Conservation (phyloP, 1,140 invertebrate genomes). For the Drosophila ogumai region DNA sequence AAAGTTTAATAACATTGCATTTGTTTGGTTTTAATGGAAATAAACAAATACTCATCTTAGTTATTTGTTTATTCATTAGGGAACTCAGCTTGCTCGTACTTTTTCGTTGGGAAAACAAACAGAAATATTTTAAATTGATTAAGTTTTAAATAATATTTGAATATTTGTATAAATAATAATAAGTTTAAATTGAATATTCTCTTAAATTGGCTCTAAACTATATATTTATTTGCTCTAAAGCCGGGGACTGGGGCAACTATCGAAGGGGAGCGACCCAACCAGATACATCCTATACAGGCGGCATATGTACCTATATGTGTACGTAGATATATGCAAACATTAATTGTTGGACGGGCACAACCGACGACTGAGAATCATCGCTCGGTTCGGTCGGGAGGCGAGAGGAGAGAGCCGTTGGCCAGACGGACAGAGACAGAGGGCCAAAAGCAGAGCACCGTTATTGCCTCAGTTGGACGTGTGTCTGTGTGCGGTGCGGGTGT, state of each 20-base stretch:
- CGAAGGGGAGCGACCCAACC: background rate
- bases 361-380: constrained; percentile 37
- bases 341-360: constrained; percentile 40
- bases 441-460: constrained; percentile 41
- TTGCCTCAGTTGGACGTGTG: constrained; percentile 48
- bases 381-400: constrained; percentile 27
- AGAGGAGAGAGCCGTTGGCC: constrained; percentile 6
- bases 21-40: constrained; percentile 5
- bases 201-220: background rate
- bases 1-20: constrained; percentile 2
- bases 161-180: background rate
- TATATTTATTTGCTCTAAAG: too few species aligned
- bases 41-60: background rate
- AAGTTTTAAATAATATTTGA: background rate
- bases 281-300: constrained; percentile 7
- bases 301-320: background rate
- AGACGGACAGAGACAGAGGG: constrained; percentile 13
- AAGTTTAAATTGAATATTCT: too few species aligned
- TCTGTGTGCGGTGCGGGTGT: constrained; percentile 49
- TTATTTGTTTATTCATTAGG: background rate
- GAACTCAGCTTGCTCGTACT: background rate
- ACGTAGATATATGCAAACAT: constrained; percentile 22
- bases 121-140: background rate
- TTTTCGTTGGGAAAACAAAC: background rate
- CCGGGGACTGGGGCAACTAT: constrained; percentile 2